Evolutionary conservation across 2,888 invertebrate species (phyloP).

Genomic region (Polia nebulosa): DNA sequence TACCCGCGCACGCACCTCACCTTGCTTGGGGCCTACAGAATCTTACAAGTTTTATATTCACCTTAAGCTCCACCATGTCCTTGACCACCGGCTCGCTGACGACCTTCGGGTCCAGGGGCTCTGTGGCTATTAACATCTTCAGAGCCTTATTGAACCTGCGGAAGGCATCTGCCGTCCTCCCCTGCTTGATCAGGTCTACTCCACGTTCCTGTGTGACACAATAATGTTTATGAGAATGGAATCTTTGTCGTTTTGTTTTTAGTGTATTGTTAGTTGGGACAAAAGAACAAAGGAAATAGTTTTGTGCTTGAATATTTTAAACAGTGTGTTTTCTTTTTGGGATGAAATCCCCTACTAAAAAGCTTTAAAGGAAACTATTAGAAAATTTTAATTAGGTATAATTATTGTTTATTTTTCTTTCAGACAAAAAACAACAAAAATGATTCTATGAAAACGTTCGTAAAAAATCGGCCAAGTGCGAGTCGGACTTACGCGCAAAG

Average conservation of each 20-base stretch:
- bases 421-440: no score
- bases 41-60: conserved; percentile 49
- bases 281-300: not conserved
- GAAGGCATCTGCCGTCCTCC: conserved; percentile 93
- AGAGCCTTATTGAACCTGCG: conserved; percentile 93
- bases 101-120: conserved; percentile 91
- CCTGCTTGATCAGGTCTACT: conserved; percentile 92
- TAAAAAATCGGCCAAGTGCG: no score
- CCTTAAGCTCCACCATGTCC: conserved; percentile 91
- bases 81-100: conserved; percentile 87
- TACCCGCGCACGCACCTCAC: no score
- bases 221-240: not conserved
- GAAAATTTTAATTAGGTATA: no score
- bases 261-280: not conserved
- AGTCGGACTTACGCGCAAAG: no score
- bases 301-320: not conserved
- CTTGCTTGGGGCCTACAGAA: no score
- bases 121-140: conserved; percentile 92
- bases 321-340: not conserved
- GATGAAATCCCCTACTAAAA: not conserved
- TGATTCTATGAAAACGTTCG: no score
- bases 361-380: no score
- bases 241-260: not conserved
- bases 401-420: no score
- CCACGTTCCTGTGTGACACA: conserved; percentile 82